These are phyloP conservation scores for Odontesthes bonariensis DNA, from an alignment of 2,113 vertebrate genomes.

Conservation along the genomic window DNA sequence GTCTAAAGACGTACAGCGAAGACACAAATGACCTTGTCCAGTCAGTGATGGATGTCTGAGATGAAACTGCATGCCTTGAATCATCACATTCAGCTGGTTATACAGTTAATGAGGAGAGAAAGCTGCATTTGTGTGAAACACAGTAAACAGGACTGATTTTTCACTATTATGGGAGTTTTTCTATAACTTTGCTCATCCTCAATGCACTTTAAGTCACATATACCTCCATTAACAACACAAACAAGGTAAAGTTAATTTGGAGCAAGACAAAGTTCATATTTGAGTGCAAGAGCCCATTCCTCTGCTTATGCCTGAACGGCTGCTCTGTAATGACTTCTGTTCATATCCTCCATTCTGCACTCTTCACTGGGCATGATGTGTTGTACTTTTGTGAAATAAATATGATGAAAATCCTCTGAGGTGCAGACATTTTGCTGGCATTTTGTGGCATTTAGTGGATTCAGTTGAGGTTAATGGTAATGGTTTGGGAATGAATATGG, in stretches of 20 bases:
- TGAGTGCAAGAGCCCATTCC: slow-evolving; percentile 44
- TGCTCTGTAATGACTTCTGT: slow-evolving; percentile 67
- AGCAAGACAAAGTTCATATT: slow-evolving; percentile 68
- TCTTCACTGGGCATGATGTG: slow-evolving; percentile 47
- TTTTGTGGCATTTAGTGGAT: slow-evolving; percentile 45
- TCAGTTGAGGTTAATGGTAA: slow-evolving; percentile 23
- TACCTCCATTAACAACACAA: background rate
- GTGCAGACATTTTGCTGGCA: slow-evolving; percentile 34
- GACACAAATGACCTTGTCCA: slow-evolving; percentile 7
- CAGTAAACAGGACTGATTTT: slow-evolving; percentile 33
- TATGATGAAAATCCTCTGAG: slow-evolving; percentile 39
- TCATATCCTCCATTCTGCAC: slow-evolving; percentile 54
- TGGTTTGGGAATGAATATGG: slow-evolving; percentile 13
- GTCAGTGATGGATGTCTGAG: slow-evolving; percentile 12
- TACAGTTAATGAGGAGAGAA: slow-evolving; percentile 52
- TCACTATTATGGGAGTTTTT: slow-evolving; percentile 1
- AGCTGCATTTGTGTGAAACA: slow-evolving; percentile 22
- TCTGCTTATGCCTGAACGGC: slow-evolving; percentile 18
- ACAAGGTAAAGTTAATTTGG: slow-evolving; percentile 40
- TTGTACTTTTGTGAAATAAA: slow-evolving; percentile 32
- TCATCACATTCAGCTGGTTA: slow-evolving; percentile 49
- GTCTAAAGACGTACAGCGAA: slow-evolving; percentile 2
- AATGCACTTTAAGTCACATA: background rate
- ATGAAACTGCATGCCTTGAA: slow-evolving; percentile 34
- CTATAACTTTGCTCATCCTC: slow-evolving; percentile 1